Evolutionary conservation across 92 coral and sea anemone species (phyloP).

Genomic region (Phenganax stokvisi): DNA sequence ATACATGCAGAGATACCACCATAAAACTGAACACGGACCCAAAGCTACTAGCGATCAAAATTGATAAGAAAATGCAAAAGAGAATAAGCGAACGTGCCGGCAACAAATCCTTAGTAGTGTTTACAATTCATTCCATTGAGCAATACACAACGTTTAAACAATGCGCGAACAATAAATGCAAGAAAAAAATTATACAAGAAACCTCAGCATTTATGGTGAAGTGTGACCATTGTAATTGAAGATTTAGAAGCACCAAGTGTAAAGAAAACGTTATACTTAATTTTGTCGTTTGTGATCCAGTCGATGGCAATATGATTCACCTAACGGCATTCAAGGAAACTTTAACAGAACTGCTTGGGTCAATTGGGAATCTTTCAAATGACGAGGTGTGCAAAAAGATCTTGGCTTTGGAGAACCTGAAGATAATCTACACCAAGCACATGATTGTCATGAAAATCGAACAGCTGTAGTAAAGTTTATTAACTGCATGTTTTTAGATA

Average conservation of each 20-base stretch:
- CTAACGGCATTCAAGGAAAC: background rate
- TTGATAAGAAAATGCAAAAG: background rate
- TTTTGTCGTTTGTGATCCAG: background rate
- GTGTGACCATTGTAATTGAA: conserved; percentile 27
- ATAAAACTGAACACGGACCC: background rate
- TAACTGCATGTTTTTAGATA: no score
- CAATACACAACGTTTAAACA: conserved; percentile 25
- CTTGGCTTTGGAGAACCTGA: background rate
- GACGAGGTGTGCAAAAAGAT: background rate
- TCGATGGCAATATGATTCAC: background rate
- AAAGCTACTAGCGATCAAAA: background rate
- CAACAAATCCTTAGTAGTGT: background rate
- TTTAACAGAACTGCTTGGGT: background rate
- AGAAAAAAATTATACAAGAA: conserved; percentile 36
- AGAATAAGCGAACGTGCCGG: background rate
- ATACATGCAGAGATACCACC: conserved; percentile 37
- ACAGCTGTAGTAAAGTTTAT: no score
- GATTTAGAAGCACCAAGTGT: no score
- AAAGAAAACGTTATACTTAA: background rate
- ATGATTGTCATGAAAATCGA: background rate
- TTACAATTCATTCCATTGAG: conserved; percentile 31
- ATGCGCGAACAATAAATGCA: conserved; percentile 38
- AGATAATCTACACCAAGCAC: background rate
- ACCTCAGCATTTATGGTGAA: conserved; percentile 23
- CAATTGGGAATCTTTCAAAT: background rate